Evolutionary conservation across 2,797 vertebrate genomes (phyloP).

Genomic region (Nasua narica): DNA sequence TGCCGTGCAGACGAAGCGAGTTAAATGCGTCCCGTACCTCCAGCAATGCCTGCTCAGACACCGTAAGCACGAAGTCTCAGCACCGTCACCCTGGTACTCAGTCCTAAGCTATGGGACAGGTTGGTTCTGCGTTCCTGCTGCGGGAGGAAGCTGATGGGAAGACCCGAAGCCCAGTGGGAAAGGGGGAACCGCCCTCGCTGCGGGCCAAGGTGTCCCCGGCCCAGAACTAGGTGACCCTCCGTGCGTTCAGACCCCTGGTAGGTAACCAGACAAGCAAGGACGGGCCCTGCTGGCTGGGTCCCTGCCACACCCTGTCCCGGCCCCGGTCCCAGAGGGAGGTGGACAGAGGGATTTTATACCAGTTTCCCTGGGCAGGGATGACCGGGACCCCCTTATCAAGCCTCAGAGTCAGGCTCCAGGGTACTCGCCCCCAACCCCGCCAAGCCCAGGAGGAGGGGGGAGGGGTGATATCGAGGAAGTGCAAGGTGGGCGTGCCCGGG

Average conservation of each 20-base stretch:
- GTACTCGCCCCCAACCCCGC: too few relatives aligned
- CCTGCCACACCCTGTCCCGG: background rate
- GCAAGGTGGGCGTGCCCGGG: background rate
- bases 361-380: background rate
- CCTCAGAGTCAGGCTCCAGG: background rate
- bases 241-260: background rate
- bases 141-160: background rate
- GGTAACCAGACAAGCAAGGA: background rate
- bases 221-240: background rate
- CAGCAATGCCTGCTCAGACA: background rate
- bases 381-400: background rate
- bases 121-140: background rate
- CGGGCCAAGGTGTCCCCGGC: background rate
- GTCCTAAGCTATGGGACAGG: background rate
- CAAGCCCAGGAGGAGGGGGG: background rate
- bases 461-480: background rate
- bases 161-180: background rate
- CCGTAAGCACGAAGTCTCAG: background rate
- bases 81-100: background rate
- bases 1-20: background rate
- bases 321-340: background rate
- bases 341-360: background rate
- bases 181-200: background rate
- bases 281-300: background rate
- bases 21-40: fast-evolving